Evolutionary conservation across 2,797 vertebrate genomes (phyloP).

Genomic region (Cyprinella venusta): DNA sequence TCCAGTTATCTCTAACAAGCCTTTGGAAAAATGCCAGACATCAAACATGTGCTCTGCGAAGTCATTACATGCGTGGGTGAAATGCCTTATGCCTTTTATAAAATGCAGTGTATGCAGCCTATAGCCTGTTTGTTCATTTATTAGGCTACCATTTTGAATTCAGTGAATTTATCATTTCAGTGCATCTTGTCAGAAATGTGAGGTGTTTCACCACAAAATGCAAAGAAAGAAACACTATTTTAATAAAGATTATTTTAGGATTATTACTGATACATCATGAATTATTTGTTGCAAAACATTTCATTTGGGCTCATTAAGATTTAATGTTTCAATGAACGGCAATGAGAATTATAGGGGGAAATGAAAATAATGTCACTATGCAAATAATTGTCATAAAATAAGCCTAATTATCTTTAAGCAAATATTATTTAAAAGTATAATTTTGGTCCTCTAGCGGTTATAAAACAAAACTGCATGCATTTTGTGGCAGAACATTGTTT

Average conservation of each 20-base stretch:
- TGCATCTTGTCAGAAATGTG: background rate
- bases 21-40: conserved; percentile 21
- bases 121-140: background rate
- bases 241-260: background rate
- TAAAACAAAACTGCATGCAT: no score
- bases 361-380: background rate
- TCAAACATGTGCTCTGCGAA: conserved; percentile 9
- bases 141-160: background rate
- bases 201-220: background rate
- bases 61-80: conserved; percentile 16
- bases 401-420: background rate
- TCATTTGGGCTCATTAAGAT: background rate
- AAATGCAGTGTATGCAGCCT: background rate
- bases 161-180: background rate
- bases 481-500: no score
- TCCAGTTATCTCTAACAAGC: conserved; percentile 20
- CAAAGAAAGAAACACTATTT: background rate
- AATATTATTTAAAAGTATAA: background rate
- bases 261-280: background rate
- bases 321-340: background rate
- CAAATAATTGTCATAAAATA: background rate
- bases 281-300: background rate
- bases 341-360: background rate
- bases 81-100: background rate
- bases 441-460: no score